These are phyloP conservation scores for Falco punctatus DNA, from an alignment of 2,113 vertebrate species.

Conservation along the genomic window DNA sequence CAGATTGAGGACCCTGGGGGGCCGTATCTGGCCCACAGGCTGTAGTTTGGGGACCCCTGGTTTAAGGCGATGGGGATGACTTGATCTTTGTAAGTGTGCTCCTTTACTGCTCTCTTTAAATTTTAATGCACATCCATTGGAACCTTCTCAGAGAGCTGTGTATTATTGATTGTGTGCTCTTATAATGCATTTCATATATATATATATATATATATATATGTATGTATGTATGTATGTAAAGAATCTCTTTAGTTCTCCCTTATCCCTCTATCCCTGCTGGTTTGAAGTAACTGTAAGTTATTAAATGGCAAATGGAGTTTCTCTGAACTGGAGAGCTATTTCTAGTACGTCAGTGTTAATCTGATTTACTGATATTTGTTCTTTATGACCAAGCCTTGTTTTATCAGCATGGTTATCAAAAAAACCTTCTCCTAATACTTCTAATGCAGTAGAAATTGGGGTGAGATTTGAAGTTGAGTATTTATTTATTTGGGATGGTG, in stretches of 20 bases:
- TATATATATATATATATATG: no score
- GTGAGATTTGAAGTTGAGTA: not conserved
- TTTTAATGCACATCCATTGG: not conserved
- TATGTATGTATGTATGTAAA: no score
- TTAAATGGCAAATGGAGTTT: not conserved
- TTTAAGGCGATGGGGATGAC: not conserved
- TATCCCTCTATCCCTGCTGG: not conserved
- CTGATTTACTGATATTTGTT: not conserved
- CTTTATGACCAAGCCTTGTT: slow-evolving; percentile 7
- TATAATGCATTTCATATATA: not conserved
- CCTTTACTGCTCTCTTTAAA: slow-evolving; percentile 31
- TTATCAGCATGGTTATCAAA: not conserved
- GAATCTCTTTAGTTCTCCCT: not conserved
- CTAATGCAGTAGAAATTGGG: not conserved
- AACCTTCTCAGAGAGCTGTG: not conserved
- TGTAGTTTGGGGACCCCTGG: no score
- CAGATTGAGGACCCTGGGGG: no score
- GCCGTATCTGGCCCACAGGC: no score
- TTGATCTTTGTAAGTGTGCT: slow-evolving; percentile 4
- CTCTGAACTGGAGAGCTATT: slow-evolving; percentile 4
- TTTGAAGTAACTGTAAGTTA: slow-evolving; percentile 12
- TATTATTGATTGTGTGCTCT: slow-evolving; percentile 24
- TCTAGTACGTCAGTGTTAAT: not conserved
- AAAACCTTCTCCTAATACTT: not conserved
- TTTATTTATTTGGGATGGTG: not conserved